Percentiles rank a stretch among this genome's conserved stretches.
Conservation (phyloP, 2,797 vertebrate species). For the Phyllotis vaccarum region DNA sequence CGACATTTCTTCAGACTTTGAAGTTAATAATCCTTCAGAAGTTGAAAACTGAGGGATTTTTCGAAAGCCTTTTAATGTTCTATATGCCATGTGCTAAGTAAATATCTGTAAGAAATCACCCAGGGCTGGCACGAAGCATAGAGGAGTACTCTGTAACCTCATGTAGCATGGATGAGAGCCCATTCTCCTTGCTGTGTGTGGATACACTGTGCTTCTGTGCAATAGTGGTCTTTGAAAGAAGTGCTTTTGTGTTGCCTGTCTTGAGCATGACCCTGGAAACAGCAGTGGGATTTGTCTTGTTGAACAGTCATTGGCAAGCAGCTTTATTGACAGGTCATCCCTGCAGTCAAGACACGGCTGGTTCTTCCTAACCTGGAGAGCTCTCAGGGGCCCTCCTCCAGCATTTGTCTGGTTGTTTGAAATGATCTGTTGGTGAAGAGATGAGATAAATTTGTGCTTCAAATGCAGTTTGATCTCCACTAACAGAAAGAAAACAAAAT, state of each 20-base stretch:
- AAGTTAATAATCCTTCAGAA: conserved; percentile 98
- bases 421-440: neutral
- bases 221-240: neutral
- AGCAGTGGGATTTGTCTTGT: neutral
- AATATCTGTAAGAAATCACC: conserved; percentile 86
- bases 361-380: neutral
- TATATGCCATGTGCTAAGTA: conserved; percentile 88
- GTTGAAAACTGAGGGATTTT: conserved; percentile 93
- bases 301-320: neutral
- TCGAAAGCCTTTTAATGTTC: conserved; percentile 88
- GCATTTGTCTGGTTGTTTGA: neutral
- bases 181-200: neutral
- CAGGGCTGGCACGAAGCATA: conserved; percentile 49
- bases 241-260: neutral
- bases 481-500: neutral
- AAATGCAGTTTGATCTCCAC: neutral
- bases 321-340: neutral
- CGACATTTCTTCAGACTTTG: conserved; percentile 99
- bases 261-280: neutral
- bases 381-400: neutral
- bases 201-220: neutral
- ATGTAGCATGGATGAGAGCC: neutral
- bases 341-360: neutral
- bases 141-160: neutral
- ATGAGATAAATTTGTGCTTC: neutral